Evolutionary conservation across 2,113 vertebrate species (phyloP).

Genomic region (Eptesicus fuscus): DNA sequence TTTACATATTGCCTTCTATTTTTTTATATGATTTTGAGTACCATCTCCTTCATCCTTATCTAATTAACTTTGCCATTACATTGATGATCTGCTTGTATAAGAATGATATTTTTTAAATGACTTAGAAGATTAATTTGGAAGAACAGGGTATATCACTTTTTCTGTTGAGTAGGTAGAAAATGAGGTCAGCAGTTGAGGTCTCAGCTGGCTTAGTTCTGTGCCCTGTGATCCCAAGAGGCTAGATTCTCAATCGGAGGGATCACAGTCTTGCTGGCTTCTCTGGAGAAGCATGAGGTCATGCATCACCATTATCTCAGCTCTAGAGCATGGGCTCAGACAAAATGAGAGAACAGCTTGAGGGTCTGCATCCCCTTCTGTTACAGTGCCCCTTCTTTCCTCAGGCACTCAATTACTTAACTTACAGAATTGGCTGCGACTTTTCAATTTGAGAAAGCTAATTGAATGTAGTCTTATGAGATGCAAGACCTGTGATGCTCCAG

Average conservation of each 20-base stretch:
- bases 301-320: background rate
- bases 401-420: conserved; percentile 48
- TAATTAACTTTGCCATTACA: conserved; percentile 66
- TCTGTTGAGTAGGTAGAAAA: conserved; percentile 49
- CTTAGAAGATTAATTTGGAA: conserved; percentile 66
- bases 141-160: conserved; percentile 46
- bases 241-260: background rate
- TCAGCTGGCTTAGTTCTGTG: background rate
- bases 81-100: conserved; percentile 40
- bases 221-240: background rate
- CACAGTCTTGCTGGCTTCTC: background rate
- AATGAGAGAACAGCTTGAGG: background rate
- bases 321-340: fast-evolving
- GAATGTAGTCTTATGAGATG: background rate
- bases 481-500: background rate
- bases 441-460: conserved; percentile 47
- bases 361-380: background rate
- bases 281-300: background rate
- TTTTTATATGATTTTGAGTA: conserved; percentile 29
- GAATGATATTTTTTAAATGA: conserved; percentile 63
- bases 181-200: background rate
- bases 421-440: conserved; percentile 50
- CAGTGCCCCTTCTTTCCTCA: background rate
- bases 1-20: background rate
- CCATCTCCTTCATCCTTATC: conserved; percentile 5